Conservation (phyloP, 2,113 vertebrate genomes). For the Dunckerocampus dactyliophorus region DNA sequence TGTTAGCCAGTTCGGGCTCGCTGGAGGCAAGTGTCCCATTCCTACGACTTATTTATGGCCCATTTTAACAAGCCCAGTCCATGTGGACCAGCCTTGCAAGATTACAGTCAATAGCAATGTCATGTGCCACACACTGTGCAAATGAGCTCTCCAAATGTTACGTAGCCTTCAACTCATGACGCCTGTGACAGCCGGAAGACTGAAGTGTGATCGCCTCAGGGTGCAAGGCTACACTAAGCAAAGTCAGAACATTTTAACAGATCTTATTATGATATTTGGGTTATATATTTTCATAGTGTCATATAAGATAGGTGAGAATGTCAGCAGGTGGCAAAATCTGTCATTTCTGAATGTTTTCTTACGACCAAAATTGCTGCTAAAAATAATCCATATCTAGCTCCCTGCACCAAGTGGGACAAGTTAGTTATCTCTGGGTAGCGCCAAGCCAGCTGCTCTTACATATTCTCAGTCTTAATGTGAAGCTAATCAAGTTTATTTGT, state of each 20-base stretch:
- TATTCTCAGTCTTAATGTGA: constrained; percentile 2
- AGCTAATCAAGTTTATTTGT: neutral
- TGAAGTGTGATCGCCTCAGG: constrained; percentile 41
- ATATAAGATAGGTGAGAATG: neutral
- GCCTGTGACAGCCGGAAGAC: constrained; percentile 51
- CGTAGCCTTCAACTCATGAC: constrained; percentile 51
- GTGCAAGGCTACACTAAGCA: constrained; percentile 50
- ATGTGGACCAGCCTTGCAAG: constrained; percentile 62
- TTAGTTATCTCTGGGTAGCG: neutral
- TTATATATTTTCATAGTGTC: neutral
- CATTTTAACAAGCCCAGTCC: constrained; percentile 68
- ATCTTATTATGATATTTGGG: constrained; percentile 2
- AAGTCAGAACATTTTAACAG: constrained; percentile 28
- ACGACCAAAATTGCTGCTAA: neutral
- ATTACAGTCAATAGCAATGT: constrained; percentile 70
- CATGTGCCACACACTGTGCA: constrained; percentile 67
- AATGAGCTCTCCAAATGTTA: constrained; percentile 69
- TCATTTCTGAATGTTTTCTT: neutral
- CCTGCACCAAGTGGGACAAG: neutral
- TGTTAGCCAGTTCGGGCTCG: constrained; percentile 64
- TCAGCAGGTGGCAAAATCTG: neutral
- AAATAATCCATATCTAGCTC: neutral
- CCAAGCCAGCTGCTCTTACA: neutral
- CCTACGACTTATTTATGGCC: constrained; percentile 61
- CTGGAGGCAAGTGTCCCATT: constrained; percentile 55